A percentile compares a stretch with the other conserved stretches of the same genome.
Evolutionary conservation across 2,113 vertebrate genomes (phyloP).

Genomic region (Bufo gargarizans): DNA sequence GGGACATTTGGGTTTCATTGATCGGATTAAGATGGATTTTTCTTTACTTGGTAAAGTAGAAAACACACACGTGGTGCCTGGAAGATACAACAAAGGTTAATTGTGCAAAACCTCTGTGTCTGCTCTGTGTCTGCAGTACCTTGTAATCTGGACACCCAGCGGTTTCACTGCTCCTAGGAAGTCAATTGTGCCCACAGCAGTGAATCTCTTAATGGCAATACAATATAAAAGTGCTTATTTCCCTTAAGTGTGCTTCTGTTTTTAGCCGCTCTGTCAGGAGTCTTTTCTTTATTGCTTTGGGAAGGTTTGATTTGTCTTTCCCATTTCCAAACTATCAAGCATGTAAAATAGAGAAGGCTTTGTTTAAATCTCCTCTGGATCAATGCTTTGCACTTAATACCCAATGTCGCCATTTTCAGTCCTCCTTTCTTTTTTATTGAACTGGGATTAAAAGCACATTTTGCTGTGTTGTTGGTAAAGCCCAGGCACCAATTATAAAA

Average conservation of each 20-base stretch:
- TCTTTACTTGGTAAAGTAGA: conserved; percentile 27
- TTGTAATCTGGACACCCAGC: conserved; percentile 48
- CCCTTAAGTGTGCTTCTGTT: conserved; percentile 43
- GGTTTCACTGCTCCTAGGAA: conserved; percentile 23
- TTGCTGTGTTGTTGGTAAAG: neutral
- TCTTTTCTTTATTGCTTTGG: conserved; percentile 39
- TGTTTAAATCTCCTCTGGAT: conserved; percentile 40
- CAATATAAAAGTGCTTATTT: conserved; percentile 48
- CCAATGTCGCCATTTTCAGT: conserved; percentile 22
- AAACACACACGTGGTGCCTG: conserved; percentile 44
- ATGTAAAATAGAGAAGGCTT: conserved; percentile 21
- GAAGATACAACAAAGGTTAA: conserved; percentile 53
- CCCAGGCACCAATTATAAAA: conserved; percentile 14
- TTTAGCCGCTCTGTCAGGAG: conserved; percentile 45
- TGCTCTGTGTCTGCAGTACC: conserved; percentile 51
- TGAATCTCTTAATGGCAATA: conserved; percentile 46
- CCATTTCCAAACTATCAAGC: conserved; percentile 38
- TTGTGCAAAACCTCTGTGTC: conserved; percentile 52
- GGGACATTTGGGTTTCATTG: conserved; percentile 19
- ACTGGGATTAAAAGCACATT: conserved; percentile 30
- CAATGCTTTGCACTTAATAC: conserved; percentile 26
- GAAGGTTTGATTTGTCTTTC: conserved; percentile 35
- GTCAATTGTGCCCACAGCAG: conserved; percentile 46
- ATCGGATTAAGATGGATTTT: conserved; percentile 39
- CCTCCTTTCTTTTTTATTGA: neutral